Conservation (phyloP, 2,888 invertebrate genomes). For the Macropis europaea region DNA sequence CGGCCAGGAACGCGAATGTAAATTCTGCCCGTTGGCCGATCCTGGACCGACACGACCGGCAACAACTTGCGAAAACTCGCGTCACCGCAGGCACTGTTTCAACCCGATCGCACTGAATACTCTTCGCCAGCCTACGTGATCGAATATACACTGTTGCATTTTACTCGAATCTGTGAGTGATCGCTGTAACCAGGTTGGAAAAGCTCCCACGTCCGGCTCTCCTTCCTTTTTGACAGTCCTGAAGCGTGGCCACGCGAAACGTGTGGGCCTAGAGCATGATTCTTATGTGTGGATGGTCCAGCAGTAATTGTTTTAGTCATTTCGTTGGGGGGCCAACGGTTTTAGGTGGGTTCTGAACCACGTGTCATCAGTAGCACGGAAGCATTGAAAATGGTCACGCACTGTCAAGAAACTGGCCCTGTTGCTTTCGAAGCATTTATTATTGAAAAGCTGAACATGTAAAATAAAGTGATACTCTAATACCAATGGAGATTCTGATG, state of each 20-base stretch:
- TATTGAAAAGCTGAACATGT: no score
- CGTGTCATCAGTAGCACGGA: no score
- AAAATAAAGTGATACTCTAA: no score
- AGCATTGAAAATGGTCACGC: no score
- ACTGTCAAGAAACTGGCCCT: no score
- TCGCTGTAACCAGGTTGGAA: background rate
- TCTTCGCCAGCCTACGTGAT: background rate
- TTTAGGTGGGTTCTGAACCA: no score
- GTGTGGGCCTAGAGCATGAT: background rate
- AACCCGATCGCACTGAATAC: background rate
- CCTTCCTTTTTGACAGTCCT: background rate
- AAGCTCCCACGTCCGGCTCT: conserved; percentile 6
- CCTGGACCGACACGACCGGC: background rate
- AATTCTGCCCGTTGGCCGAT: conserved; percentile 37
- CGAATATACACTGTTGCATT: conserved; percentile 18
- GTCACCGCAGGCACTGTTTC: conserved; percentile 20
- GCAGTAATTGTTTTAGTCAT: no score
- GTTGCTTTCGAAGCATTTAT: no score
- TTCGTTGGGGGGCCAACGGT: no score
- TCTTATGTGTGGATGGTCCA: background rate
- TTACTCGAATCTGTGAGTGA: conserved; percentile 1
- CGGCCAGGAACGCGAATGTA: conserved; percentile 29
- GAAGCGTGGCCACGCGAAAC: background rate
- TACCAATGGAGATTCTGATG: no score
- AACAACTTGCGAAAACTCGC: conserved; percentile 52